Evolutionary conservation across 37 sponge, comb jelly and placozoan species (phyloP).

Genomic region (Beroe forskalii): DNA sequence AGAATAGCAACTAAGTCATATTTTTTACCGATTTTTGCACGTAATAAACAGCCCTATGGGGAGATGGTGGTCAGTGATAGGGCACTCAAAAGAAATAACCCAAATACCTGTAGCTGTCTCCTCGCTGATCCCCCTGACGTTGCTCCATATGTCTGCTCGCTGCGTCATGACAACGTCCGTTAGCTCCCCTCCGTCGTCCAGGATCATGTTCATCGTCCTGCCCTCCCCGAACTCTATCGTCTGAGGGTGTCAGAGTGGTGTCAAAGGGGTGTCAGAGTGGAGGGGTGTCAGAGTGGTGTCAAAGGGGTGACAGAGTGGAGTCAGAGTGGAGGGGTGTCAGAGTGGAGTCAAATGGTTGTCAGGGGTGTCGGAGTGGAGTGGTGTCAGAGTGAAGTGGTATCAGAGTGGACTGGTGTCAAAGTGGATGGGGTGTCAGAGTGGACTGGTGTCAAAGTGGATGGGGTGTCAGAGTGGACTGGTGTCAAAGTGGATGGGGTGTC

Average conservation of each 20-base stretch:
- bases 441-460: too few relatives aligned
- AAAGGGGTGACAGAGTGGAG: background rate
- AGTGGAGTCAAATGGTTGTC: conserved; percentile 3
- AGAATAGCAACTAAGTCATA: too few relatives aligned
- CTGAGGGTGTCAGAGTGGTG: conserved; percentile 17
- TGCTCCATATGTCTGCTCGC: background rate
- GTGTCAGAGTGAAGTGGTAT: background rate
- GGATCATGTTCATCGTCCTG: conserved; percentile 64
- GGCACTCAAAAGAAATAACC: too few relatives aligned
- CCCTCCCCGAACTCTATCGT: conserved; percentile 21
- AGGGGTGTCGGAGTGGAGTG: background rate
- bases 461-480: too few relatives aligned
- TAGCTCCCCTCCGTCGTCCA: conserved; percentile 69
- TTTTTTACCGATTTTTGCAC: too few relatives aligned
- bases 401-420: too few relatives aligned
- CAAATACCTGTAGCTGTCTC: conserved; percentile 63
- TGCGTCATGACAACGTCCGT: background rate
- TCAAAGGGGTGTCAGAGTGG: background rate
- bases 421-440: too few relatives aligned
- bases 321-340: too few relatives aligned
- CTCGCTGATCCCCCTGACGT: conserved; percentile 17
- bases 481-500: too few relatives aligned
- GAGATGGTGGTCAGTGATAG: too few relatives aligned
- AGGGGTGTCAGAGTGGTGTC: background rate
- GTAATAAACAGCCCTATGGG: too few relatives aligned